phyloP scores from a whole-genome alignment of 1,140 invertebrate genomes.

The Drosophila subobscura region DNA sequence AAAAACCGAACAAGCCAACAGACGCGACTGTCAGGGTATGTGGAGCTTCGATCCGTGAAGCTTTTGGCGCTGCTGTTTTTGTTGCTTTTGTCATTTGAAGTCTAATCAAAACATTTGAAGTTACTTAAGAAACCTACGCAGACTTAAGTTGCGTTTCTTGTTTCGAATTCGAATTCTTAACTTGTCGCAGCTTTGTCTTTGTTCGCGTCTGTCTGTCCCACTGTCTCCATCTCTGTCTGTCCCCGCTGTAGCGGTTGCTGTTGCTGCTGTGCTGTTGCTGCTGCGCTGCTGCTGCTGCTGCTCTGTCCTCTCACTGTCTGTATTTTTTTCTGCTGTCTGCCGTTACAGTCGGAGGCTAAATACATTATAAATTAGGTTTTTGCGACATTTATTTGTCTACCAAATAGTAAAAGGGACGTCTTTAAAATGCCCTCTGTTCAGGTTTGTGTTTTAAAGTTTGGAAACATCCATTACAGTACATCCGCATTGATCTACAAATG shows the following conservation, averaged over 20 bases:
- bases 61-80: conserved; percentile 14
- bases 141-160: conserved; percentile 79
- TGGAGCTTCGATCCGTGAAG: too few relatives aligned
- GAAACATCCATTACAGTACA: too few relatives aligned
- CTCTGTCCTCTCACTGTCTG: conserved; percentile 1
- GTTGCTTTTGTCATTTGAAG: conserved; percentile 74
- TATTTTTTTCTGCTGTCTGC: conserved; percentile 1
- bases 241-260: conserved; percentile 6
- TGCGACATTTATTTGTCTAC: conserved; percentile 31
- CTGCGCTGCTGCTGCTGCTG: conserved; percentile 3
- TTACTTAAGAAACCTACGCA: conserved; percentile 81
- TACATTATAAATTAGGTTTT: conserved; percentile 52
- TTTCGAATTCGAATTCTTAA: conserved; percentile 68
- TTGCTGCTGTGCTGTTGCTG: conserved; percentile 3
- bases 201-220: background rate
- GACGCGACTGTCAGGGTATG: too few relatives aligned
- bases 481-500: too few relatives aligned
- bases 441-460: too few relatives aligned
- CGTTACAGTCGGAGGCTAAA: conserved; percentile 33
- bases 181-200: conserved; percentile 62
- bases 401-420: too few relatives aligned
- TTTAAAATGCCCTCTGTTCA: too few relatives aligned
- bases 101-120: conserved; percentile 81
- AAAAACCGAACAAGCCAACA: too few relatives aligned
- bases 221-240: conserved; percentile 12